phyloP scores from a whole-genome alignment of 2,888 invertebrate species.

The Frankliniella fusca region DNA sequence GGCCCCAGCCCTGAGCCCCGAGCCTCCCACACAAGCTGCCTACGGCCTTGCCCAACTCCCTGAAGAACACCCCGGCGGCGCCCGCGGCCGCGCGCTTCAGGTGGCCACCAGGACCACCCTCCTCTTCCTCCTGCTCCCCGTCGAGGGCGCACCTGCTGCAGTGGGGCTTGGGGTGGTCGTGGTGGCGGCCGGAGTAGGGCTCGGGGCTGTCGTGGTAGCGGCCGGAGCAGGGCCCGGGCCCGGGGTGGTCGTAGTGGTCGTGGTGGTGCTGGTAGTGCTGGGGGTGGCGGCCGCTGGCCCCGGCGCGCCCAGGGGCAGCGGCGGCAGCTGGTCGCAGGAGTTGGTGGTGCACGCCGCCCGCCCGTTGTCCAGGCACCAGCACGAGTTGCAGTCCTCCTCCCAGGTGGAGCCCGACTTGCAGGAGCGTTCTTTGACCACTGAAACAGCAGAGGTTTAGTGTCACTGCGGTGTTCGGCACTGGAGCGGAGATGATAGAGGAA shows the following conservation, averaged over 20 bases:
- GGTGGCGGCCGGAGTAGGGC: background rate
- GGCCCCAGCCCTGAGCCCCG: no score
- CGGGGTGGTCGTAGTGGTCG: background rate
- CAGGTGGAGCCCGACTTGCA: background rate
- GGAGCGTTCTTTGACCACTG: background rate
- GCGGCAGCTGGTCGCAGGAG: background rate
- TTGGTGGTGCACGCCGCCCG: slow-evolving; percentile 18
- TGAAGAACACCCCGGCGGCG: background rate
- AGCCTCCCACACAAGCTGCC: background rate
- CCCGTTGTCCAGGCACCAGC: slow-evolving; percentile 11
- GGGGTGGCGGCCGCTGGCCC: background rate
- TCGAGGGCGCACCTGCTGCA: background rate
- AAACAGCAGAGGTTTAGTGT: background rate
- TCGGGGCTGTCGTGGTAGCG: background rate
- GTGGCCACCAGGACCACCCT: background rate
- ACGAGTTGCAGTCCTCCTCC: slow-evolving; percentile 18
- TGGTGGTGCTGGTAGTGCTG: background rate
- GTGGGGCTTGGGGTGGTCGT: background rate
- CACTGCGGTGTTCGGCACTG: background rate
- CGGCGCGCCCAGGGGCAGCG: background rate
- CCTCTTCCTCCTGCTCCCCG: slow-evolving; percentile 19
- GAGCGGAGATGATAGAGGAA: no score
- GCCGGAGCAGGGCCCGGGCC: background rate
- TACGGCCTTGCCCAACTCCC: background rate
- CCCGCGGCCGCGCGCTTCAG: background rate